Conservation (phyloP, 37 sponge, comb jelly and placozoan species). For the Beroe ovata region DNA sequence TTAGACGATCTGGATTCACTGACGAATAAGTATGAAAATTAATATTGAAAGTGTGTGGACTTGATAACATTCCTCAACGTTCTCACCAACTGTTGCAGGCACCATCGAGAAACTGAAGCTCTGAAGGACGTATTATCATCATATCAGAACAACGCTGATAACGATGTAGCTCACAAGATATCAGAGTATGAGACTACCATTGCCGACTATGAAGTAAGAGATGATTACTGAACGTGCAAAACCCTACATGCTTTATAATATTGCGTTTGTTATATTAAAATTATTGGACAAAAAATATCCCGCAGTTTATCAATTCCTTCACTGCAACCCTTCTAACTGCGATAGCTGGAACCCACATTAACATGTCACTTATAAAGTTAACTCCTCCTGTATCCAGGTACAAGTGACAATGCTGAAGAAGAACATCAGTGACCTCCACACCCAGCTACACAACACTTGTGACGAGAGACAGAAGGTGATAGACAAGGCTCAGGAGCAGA, state of each 20-base stretch:
- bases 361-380: background rate
- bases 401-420: conserved; percentile 56
- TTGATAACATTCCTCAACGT: too few species aligned
- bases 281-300: too few species aligned
- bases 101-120: conserved; percentile 60
- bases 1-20: too few species aligned
- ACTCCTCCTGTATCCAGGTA: too few species aligned
- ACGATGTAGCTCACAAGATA: conserved; percentile 65
- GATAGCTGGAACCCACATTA: too few species aligned
- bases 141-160: conserved; percentile 66
- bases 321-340: too few species aligned
- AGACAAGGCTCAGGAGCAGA: conserved; percentile 38
- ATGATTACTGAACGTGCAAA: too few species aligned
- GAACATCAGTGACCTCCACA: conserved; percentile 57
- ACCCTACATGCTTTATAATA: too few species aligned
- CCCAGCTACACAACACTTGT: conserved; percentile 38
- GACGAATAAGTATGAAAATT: too few species aligned
- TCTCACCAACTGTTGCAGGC: conserved; percentile 2
- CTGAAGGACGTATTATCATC: conserved; percentile 62
- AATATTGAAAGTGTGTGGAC: too few species aligned
- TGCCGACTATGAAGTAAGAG: conserved; percentile 55
- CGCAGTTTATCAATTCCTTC: too few species aligned
- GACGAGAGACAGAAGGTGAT: conserved; percentile 45
- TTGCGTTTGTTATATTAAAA: too few species aligned
- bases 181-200: conserved; percentile 64